Evolutionary conservation across 2,113 vertebrate species (phyloP).

Genomic region (Pantherophis guttatus): DNA sequence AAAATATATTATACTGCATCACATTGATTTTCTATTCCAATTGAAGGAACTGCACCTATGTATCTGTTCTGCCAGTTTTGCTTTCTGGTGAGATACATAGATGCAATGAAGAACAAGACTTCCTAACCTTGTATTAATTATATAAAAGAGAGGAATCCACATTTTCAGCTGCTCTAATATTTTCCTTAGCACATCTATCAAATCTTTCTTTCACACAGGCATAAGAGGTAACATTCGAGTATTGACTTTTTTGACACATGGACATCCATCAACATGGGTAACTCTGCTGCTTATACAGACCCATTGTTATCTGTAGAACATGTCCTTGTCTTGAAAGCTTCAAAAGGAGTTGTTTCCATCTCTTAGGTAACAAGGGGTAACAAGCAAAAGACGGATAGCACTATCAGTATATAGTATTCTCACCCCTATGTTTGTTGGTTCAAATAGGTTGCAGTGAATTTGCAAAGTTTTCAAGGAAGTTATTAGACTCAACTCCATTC

Average conservation of each 20-base stretch:
- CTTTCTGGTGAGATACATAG: neutral
- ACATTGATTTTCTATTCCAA: neutral
- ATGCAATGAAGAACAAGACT: neutral
- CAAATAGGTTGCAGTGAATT: neutral
- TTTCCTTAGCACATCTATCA: neutral
- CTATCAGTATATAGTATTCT: neutral
- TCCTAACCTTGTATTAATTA: neutral
- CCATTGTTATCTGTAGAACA: neutral
- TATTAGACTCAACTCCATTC: neutral
- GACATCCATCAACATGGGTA: neutral
- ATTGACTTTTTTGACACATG: neutral
- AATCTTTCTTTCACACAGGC: neutral
- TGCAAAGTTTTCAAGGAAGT: neutral
- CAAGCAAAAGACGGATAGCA: neutral
- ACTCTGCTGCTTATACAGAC: neutral
- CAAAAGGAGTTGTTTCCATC: neutral
- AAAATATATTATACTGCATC: neutral
- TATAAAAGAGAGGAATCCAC: neutral
- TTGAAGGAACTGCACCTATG: neutral
- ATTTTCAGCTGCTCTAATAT: neutral
- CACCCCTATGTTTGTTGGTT: neutral
- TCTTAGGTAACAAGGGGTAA: neutral
- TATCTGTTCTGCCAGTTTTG: neutral
- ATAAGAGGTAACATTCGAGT: neutral
- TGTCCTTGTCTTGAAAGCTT: neutral